Evolutionary conservation across 2,797 vertebrate genomes (phyloP).

Genomic region (Pagetopsis macropterus): DNA sequence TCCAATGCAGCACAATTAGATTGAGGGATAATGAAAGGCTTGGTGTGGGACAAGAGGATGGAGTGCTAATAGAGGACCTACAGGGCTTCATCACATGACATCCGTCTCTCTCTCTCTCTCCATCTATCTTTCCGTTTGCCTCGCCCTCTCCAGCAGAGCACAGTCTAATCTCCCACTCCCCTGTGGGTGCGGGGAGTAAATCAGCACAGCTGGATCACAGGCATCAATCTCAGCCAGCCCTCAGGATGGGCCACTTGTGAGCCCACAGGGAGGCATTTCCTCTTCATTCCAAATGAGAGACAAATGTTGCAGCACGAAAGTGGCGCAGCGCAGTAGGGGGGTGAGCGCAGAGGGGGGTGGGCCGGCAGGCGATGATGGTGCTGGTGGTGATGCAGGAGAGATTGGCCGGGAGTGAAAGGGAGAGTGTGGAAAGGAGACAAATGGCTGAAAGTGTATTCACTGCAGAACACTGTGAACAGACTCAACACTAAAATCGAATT

Average conservation of each 20-base stretch:
- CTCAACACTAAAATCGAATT: conserved; percentile 55
- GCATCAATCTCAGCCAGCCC: conserved; percentile 84
- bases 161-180: conserved; percentile 80
- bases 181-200: conserved; percentile 79
- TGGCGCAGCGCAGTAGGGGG: conserved; percentile 17
- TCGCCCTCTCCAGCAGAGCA: conserved; percentile 64
- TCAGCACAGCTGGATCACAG: conserved; percentile 83
- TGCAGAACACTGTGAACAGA: conserved; percentile 28
- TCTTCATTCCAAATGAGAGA: conserved; percentile 79
- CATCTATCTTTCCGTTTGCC: conserved; percentile 40
- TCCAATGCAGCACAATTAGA: conserved; percentile 59
- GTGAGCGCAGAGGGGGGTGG: neutral
- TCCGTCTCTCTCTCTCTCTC: conserved; percentile 39
- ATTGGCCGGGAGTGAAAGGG: conserved; percentile 66
- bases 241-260: conserved; percentile 80
- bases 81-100: conserved; percentile 67
- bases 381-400: conserved; percentile 26
- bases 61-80: conserved; percentile 63
- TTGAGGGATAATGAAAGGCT: conserved; percentile 63
- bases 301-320: conserved; percentile 75
- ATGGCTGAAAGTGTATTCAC: conserved; percentile 42
- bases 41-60: conserved; percentile 65
- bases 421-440: conserved; percentile 56
- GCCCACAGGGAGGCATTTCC: conserved; percentile 78
- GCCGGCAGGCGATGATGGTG: conserved; percentile 36